Conservation (phyloP, 37 sponge, comb jelly and placozoan genomes). For the Cliona cf. orientalis region DNA sequence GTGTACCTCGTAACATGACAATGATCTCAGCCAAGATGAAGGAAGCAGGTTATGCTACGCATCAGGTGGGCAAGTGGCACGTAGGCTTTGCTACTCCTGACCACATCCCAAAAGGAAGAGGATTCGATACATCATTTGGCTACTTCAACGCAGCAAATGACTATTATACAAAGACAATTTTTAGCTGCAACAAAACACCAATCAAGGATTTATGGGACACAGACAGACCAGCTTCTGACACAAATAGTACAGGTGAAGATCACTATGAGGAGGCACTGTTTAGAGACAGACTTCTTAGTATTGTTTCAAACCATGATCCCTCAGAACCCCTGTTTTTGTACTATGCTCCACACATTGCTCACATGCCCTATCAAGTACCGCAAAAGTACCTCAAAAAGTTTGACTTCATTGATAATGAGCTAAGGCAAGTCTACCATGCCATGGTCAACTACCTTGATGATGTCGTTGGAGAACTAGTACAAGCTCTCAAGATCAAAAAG, state of each 20-base stretch:
- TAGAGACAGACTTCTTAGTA: background rate
- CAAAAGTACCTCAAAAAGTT: conserved; percentile 17
- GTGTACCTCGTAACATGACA: conserved; percentile 36
- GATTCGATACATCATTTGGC: conserved; percentile 53
- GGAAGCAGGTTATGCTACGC: conserved; percentile 52
- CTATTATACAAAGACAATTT: conserved; percentile 18
- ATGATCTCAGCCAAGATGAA: conserved; percentile 22
- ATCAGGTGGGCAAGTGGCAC: conserved; percentile 63
- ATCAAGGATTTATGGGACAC: conserved; percentile 31
- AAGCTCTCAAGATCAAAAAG: conserved; percentile 7
- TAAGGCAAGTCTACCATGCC: background rate
- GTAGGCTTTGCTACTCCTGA: conserved; percentile 33
- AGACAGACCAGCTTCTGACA: conserved; percentile 21
- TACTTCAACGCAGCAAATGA: conserved; percentile 43
- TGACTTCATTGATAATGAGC: conserved; percentile 20
- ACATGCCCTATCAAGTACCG: conserved; percentile 21
- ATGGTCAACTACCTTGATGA: conserved; percentile 35
- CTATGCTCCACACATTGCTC: conserved; percentile 38
- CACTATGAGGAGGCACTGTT: conserved; percentile 29
- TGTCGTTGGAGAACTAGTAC: conserved; percentile 20
- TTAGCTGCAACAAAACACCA: conserved; percentile 5
- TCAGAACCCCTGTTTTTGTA: conserved; percentile 26
- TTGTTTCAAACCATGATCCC: conserved; percentile 7
- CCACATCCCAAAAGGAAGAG: conserved; percentile 33
- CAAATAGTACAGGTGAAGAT: background rate